Evolutionary conservation across 2,113 vertebrate genomes (phyloP), one percentile per base, ranked within the genome.

Genomic region (Lanius collurio): DNA sequence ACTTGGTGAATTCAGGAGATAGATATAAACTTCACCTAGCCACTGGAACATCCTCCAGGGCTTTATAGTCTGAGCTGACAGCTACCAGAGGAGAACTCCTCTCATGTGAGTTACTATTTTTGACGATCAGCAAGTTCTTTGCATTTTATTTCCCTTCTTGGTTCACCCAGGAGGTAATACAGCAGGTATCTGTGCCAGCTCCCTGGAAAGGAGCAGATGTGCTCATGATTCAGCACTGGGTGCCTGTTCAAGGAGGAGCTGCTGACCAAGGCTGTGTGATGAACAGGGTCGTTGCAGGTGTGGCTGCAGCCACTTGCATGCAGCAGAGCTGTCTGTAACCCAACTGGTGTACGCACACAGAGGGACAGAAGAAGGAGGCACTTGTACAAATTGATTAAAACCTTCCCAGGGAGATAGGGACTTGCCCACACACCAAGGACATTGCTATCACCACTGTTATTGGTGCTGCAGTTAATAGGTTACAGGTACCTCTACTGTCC

Each of bases 121-220:
- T 94, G 64, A 91, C 71, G 78, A 64, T 47, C 7, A 5, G 21
- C 76, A 94, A 59, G 37, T 65, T 96, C 75, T 78, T 68, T 67
- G 56, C 39, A 27, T 95, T 96, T 90, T 47, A 93, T 94, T 78
- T 93, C 71, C 52, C 56, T 80, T 76, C 41, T 80, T 83, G 64
- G 30, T 92, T 83, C 60, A 68, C 30, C 31, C 47, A 75, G 60
- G 56, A 92, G 83, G 42, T 56, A 75, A 63, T 14, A 67, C 39
- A 79, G 87, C 87, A 77, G 71, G 31, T 47, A 37, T 41, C 55
- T 63, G 60, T 83, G 79, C 79, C 83, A 92, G 13, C 35, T 73
- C 39, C 64, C 71, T 76, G 13, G 30, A 37, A 63, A 68, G 64
- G 55, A 91, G 39, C 82, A 92, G 68, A 83, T 94, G 82, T 87